Conservation (phyloP, 2,113 vertebrate species). For the Pelmatolapia mariae region DNA sequence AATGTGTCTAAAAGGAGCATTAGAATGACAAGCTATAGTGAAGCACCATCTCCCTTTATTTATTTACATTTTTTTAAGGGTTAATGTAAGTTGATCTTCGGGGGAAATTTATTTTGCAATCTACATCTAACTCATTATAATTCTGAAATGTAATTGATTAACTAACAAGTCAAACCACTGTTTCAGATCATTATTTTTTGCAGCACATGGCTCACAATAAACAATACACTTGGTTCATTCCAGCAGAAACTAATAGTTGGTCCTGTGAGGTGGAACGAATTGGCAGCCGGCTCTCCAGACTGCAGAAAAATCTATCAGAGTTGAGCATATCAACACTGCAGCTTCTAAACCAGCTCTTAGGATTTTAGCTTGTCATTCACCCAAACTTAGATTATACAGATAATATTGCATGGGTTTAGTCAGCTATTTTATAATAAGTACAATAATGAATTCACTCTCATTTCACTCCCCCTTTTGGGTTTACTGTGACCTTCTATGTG, state of each 20-base stretch:
- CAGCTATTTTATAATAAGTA: neutral
- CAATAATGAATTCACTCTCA: neutral
- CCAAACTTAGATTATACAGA: neutral
- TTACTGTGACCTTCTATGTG: neutral
- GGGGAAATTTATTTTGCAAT: neutral
- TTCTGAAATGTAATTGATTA: neutral
- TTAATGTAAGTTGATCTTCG: neutral
- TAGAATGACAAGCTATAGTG: neutral
- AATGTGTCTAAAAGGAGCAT: neutral
- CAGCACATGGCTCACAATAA: constrained; percentile 11
- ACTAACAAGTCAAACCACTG: neutral
- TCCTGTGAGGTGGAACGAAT: constrained; percentile 33
- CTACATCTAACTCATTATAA: neutral
- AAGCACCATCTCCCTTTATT: neutral
- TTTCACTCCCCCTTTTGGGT: neutral
- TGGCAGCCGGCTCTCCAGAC: constrained; percentile 10
- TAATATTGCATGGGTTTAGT: neutral
- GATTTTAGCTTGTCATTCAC: neutral
- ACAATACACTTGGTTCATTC: constrained; percentile 27
- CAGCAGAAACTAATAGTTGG: constrained; percentile 39
- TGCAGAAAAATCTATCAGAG: neutral
- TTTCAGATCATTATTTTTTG: neutral
- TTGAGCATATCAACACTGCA: neutral
- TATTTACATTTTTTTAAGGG: neutral
- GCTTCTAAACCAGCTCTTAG: neutral